A percentile compares a stretch with the other conserved stretches of the same genome.
Conservation (phyloP, 1,140 invertebrate genomes). For the Procambarus virginalis region DNA sequence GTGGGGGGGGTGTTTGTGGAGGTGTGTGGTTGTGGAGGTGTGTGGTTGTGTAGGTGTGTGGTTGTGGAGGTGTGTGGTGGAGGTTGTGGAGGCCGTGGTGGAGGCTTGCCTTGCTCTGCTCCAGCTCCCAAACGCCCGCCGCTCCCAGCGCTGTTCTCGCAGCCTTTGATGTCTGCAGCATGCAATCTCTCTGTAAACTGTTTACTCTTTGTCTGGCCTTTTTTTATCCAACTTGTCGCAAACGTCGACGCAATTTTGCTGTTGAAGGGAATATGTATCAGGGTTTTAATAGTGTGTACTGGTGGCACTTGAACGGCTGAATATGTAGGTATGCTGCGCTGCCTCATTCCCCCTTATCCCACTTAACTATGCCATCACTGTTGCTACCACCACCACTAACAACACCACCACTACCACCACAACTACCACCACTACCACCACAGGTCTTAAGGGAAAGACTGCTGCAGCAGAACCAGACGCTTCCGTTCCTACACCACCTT, state of each 20-base stretch:
- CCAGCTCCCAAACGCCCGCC: background rate
- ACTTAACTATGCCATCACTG: too few relatives aligned
- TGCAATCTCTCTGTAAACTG: background rate
- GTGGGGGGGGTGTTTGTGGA: too few relatives aligned
- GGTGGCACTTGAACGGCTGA: background rate
- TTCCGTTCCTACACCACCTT: background rate
- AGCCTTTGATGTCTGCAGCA: background rate
- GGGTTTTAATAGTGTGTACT: background rate
- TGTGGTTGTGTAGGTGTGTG: too few relatives aligned
- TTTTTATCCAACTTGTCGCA: background rate
- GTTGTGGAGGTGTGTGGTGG: too few relatives aligned
- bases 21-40: background rate
- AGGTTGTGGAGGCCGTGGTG: background rate
- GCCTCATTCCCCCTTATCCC: background rate
- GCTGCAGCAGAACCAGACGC: background rate
- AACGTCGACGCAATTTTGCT: background rate
- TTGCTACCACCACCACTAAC: too few relatives aligned
- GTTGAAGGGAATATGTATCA: background rate
- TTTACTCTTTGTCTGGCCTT: background rate
- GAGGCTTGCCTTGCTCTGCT: too few relatives aligned
- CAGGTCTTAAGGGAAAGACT: too few relatives aligned
- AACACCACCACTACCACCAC: too few relatives aligned
- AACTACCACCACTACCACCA: too few relatives aligned
- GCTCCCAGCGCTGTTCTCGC: background rate
- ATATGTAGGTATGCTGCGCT: background rate